Percentiles rank a stretch among this genome's conserved stretches.
phyloP scores from a whole-genome alignment of 2,888 invertebrate species.

The Erebia epiphron region DNA sequence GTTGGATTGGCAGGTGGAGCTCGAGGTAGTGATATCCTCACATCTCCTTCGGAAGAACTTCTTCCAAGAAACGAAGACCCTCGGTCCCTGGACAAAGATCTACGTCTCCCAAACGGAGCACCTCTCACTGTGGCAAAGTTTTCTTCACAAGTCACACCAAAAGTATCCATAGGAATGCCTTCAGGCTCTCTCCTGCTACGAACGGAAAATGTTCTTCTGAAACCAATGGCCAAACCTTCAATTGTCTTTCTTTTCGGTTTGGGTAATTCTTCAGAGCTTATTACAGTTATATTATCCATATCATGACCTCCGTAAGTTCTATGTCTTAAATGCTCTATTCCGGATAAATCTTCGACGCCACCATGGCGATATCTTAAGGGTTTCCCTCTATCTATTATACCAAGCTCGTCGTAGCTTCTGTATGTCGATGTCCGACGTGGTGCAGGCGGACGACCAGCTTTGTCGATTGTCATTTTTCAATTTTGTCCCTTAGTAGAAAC shows the following conservation, averaged over 20 bases:
- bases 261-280: constrained; percentile 75
- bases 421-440: constrained; percentile 75
- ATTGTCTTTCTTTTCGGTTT: constrained; percentile 70
- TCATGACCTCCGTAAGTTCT: constrained; percentile 59
- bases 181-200: constrained; percentile 67
- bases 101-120: constrained; percentile 72
- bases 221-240: constrained; percentile 73
- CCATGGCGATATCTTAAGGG: constrained; percentile 71
- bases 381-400: constrained; percentile 64
- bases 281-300: constrained; percentile 74
- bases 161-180: constrained; percentile 72
- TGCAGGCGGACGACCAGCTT: constrained; percentile 71
- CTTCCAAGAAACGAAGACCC: constrained; percentile 81
- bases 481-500: constrained; percentile 54
- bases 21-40: constrained; percentile 71
- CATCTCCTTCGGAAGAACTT: constrained; percentile 89
- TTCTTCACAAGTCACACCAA: constrained; percentile 63
- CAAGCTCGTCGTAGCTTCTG: constrained; percentile 77
- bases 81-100: constrained; percentile 78
- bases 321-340: constrained; percentile 56
- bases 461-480: constrained; percentile 74
- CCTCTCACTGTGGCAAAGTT: constrained; percentile 74
- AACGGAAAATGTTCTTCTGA: constrained; percentile 74
- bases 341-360: constrained; percentile 71
- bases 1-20: constrained; percentile 69